phyloP scores from a whole-genome alignment of 1,140 invertebrate genomes.

The Drosophila pseudoananassae region DNA sequence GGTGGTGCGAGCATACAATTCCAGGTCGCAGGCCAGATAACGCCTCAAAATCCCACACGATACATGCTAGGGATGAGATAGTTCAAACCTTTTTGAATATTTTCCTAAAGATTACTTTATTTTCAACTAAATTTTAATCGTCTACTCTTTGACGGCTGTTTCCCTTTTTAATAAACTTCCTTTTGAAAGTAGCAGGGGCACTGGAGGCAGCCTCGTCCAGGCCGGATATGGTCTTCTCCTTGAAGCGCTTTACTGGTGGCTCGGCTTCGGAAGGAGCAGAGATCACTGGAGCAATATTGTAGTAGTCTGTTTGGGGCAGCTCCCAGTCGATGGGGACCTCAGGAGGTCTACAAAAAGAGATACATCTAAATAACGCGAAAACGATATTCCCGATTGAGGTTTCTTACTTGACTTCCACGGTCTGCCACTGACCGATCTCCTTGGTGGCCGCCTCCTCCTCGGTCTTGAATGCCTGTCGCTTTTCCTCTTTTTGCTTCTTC shows the following conservation, averaged over 20 bases:
- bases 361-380: background rate
- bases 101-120: background rate
- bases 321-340: conserved; percentile 86
- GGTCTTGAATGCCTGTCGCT: conserved; percentile 80
- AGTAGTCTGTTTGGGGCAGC: conserved; percentile 85
- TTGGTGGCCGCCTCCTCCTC: conserved; percentile 85
- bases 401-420: conserved; percentile 85
- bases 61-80: too few relatives aligned
- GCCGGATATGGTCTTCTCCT: conserved; percentile 87
- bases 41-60: too few relatives aligned
- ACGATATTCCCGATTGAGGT: background rate
- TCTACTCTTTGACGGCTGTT: conserved; percentile 86
- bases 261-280: conserved; percentile 69
- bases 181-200: conserved; percentile 86
- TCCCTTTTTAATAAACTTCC: conserved; percentile 86
- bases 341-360: conserved; percentile 49
- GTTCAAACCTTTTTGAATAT: too few relatives aligned
- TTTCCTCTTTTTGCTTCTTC: conserved; percentile 84
- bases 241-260: conserved; percentile 86
- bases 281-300: conserved; percentile 70
- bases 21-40: too few relatives aligned
- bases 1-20: background rate
- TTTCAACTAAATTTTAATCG: conserved; percentile 65
- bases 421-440: conserved; percentile 88
- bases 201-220: conserved; percentile 84